Conservation (phyloP, 2,113 vertebrate species). For the Phodopus roborovskii region DNA sequence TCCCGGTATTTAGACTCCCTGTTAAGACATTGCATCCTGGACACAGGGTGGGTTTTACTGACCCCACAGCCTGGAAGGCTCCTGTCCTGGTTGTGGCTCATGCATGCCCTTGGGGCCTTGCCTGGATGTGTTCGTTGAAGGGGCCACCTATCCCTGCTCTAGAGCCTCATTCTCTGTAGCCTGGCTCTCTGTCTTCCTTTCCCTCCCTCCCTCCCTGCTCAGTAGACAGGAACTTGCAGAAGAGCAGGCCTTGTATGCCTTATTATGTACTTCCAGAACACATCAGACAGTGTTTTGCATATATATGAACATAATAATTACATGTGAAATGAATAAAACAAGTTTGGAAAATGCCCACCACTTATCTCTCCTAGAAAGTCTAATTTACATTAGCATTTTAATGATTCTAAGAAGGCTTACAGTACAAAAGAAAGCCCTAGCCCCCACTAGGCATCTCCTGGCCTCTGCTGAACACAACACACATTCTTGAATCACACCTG, state of each 20-base stretch:
- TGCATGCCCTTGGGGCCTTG: background rate
- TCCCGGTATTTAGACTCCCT: background rate
- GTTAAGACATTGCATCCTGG: background rate
- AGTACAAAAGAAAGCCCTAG: background rate
- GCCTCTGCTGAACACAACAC: background rate
- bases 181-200: background rate
- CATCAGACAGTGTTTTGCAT: background rate
- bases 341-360: conserved; percentile 6
- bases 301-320: conserved; percentile 16
- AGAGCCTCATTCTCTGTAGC: background rate
- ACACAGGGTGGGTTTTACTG: background rate
- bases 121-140: background rate
- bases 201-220: background rate
- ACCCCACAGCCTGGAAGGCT: too few species aligned
- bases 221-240: background rate
- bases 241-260: background rate
- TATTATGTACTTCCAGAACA: background rate
- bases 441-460: background rate
- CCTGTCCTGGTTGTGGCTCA: background rate
- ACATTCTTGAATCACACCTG: rapidly evolving
- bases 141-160: background rate
- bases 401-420: background rate
- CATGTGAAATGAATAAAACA: conserved; percentile 50
- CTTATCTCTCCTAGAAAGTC: conserved; percentile 1
- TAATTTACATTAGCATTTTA: conserved; percentile 38